Percentiles rank a stretch among this genome's conserved stretches.
phyloP scores from a whole-genome alignment of 1,140 invertebrate species.

The Melanaphis sacchari region DNA sequence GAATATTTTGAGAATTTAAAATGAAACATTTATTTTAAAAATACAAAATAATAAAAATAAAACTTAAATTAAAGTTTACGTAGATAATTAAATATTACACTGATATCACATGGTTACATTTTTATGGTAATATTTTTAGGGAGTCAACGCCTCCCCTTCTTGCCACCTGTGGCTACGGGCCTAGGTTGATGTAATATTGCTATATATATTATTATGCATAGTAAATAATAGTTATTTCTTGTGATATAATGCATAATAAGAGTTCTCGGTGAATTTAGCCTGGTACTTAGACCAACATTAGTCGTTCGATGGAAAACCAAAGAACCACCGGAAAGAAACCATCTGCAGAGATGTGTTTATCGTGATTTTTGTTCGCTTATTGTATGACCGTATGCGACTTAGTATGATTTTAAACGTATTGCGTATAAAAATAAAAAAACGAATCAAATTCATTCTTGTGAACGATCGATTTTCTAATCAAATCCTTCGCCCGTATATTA shows the following conservation, averaged over 20 bases:
- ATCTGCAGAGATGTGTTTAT: background rate
- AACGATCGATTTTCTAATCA: constrained; percentile 30
- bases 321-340: background rate
- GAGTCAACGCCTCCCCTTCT: no score
- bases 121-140: no score
- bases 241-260: background rate
- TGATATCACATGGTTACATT: no score
- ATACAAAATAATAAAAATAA: no score
- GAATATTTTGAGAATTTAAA: no score
- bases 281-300: background rate
- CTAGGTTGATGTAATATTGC: background rate
- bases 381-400: background rate
- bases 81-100: no score
- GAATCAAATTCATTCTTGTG: background rate
- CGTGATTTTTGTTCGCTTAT: no score
- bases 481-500: background rate
- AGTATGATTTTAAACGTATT: background rate
- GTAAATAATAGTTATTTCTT: background rate
- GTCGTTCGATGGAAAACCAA: background rate
- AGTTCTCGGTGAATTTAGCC: background rate
- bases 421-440: background rate
- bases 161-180: no score
- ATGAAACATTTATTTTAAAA: no score
- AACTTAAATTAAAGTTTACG: no score
- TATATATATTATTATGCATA: background rate